phyloP scores from a whole-genome alignment of 2,888 invertebrate species.

The Drymonia ruficornis region DNA sequence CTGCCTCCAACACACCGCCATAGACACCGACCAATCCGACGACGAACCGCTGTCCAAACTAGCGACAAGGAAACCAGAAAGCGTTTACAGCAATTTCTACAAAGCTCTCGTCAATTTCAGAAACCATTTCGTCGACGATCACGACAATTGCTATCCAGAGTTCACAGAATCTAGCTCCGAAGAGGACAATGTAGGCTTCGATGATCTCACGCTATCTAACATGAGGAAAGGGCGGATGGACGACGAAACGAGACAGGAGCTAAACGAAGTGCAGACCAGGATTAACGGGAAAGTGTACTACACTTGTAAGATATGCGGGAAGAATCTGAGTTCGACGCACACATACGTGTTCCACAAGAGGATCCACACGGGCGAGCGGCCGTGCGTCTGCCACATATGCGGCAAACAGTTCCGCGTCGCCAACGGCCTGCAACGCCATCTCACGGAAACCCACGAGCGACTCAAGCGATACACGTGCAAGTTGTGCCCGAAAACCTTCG shows the following conservation, averaged over 20 bases:
- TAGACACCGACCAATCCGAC: constrained; percentile 39
- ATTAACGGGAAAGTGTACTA: constrained; percentile 82
- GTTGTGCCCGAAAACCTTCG: constrained; percentile 83
- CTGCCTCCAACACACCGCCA: constrained; percentile 6
- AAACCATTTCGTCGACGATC: constrained; percentile 56
- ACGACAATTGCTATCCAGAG: constrained; percentile 44
- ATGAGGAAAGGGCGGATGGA: constrained; percentile 55
- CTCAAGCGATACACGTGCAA: constrained; percentile 85
- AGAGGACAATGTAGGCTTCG: constrained; percentile 48
- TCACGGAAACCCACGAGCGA: constrained; percentile 86
- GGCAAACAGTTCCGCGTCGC: constrained; percentile 88
- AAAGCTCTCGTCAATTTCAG: constrained; percentile 62
- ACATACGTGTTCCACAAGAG: constrained; percentile 86
- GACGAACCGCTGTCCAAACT: constrained; percentile 58
- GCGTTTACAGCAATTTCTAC: constrained; percentile 57
- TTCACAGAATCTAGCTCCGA: constrained; percentile 52
- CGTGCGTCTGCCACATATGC: constrained; percentile 87
- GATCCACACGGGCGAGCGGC: constrained; percentile 87
- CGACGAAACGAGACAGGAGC: constrained; percentile 59
- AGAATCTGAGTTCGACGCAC: constrained; percentile 85
- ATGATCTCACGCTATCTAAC: constrained; percentile 67
- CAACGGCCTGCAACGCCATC: constrained; percentile 85
- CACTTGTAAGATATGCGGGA: constrained; percentile 84
- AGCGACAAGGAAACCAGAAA: constrained; percentile 39
- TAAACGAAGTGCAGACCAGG: constrained; percentile 59